Percentiles rank a stretch among this genome's conserved stretches.
Conservation (phyloP, 2,113 vertebrate species). For the Crocuta crocuta region DNA sequence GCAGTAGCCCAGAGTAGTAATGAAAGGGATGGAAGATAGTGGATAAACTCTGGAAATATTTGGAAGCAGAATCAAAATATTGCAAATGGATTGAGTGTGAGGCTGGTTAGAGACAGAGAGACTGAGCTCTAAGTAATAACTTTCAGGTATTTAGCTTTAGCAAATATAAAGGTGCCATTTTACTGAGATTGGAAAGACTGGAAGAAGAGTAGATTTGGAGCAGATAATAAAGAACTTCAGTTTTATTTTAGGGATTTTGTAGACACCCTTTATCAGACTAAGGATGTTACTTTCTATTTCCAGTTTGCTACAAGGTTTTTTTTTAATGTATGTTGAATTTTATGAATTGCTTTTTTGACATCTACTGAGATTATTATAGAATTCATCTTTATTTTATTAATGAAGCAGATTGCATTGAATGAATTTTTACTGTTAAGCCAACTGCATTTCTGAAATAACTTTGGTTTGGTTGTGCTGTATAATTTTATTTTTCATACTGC, state of each 20-base stretch:
- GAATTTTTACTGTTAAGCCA: neutral
- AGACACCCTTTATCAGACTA: neutral
- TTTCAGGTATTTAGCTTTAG: neutral
- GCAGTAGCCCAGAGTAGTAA: neutral
- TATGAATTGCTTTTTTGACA: neutral
- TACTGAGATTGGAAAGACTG: neutral
- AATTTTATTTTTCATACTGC: neutral
- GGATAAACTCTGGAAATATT: neutral
- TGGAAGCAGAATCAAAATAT: neutral
- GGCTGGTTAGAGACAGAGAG: neutral
- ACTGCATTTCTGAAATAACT: neutral
- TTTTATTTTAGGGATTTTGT: neutral
- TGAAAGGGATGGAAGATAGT: neutral
- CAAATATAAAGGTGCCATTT: neutral
- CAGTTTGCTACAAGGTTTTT: neutral
- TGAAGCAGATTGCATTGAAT: neutral
- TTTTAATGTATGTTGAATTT: neutral
- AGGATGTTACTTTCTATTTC: neutral
- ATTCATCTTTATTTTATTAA: constrained; percentile 3
- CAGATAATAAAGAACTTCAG: neutral
- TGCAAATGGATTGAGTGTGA: neutral
- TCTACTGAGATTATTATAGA: neutral
- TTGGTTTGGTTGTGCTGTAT: neutral
- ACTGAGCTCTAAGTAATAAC: neutral
- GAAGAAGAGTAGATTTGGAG: neutral